phyloP scores from a whole-genome alignment of 2,888 invertebrate genomes.

The Melinaea marsaeus region DNA sequence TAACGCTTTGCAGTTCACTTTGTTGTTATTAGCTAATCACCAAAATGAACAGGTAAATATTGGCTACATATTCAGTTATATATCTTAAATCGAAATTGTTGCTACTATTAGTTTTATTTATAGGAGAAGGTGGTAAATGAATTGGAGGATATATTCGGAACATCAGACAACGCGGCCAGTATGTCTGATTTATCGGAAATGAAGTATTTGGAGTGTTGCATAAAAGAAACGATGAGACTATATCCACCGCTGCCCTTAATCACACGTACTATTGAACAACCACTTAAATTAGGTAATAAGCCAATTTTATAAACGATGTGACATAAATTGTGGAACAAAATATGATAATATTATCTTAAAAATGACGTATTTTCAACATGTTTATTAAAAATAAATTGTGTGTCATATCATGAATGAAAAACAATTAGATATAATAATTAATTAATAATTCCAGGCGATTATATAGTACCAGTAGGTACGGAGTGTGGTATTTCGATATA shows the following conservation, averaged over 20 bases:
- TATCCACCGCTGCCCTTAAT: slow-evolving; percentile 80
- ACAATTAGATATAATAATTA: not conserved
- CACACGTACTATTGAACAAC: slow-evolving; percentile 69
- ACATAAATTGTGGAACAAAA: too few species aligned
- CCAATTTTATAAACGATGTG: too few species aligned
- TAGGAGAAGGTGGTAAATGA: slow-evolving; percentile 65
- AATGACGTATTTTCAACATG: not conserved
- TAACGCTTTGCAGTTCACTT: slow-evolving; percentile 55
- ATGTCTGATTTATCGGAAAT: slow-evolving; percentile 74
- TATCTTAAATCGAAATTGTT: not conserved
- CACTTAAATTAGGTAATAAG: slow-evolving; percentile 69
- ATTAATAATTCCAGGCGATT: slow-evolving; percentile 16
- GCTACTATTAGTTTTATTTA: slow-evolving; percentile 12
- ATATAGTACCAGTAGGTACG: slow-evolving; percentile 19
- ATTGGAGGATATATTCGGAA: slow-evolving; percentile 65
- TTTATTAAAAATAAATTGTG: not conserved
- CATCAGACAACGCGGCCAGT: slow-evolving; percentile 59
- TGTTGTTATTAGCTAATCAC: slow-evolving; percentile 68
- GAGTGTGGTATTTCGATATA: slow-evolving; percentile 29
- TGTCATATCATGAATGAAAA: not conserved
- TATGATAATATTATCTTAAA: not conserved
- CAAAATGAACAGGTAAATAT: slow-evolving; percentile 45
- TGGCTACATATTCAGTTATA: too few species aligned
- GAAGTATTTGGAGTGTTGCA: slow-evolving; percentile 80
- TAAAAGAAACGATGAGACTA: slow-evolving; percentile 79